Evolutionary conservation across 2,888 invertebrate species (phyloP), one percentile per base, ranked within the genome.

Genomic region (Eulithis prunata): DNA sequence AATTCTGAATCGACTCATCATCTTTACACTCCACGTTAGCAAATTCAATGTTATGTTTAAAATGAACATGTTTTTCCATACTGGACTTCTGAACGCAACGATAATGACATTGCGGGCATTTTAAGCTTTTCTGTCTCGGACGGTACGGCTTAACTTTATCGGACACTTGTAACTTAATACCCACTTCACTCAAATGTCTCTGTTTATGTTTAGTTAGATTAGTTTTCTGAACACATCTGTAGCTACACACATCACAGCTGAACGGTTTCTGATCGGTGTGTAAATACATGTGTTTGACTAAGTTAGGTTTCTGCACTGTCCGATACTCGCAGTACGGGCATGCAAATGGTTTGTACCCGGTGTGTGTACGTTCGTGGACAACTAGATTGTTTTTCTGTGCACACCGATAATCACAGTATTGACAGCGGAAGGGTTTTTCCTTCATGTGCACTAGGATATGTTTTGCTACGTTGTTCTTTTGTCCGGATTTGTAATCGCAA

Each of bases 401-500:
- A 52, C 93, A 93, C 0, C 89, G 72, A 28, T 94, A 94, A 0
- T 93, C 92, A n/a, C 93, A 94, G 41, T 89, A 94, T 7, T 93
- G 91, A 66, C 93, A 94, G 0, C 88, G 74, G 45, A 90, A 93
- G 0, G 93, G 93, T 70, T 94, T 94, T 57, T 93, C 91, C 56
- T 94, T 93, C 91, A 93, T 93, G 52, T 94, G 93, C 0, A 93
- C 93, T 13, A 93, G 63, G 4, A 93, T 89, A n/a, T 93, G 93
- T 78, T 93, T 93, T 0, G 92, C 93, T 0, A 93, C 93, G 47
- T 93, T 93, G 49, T 93, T 93, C 63, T 93, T 93, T 62, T 93
- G 93, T 0, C 93, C 93, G 0, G 93, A 93, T 70, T 93, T 93
- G 71, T 93, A 93, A 69, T 91, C 90, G 69, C 93, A 93, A 60